Conservation (phyloP, 2,888 invertebrate species). For the Eledone cirrhosa region DNA sequence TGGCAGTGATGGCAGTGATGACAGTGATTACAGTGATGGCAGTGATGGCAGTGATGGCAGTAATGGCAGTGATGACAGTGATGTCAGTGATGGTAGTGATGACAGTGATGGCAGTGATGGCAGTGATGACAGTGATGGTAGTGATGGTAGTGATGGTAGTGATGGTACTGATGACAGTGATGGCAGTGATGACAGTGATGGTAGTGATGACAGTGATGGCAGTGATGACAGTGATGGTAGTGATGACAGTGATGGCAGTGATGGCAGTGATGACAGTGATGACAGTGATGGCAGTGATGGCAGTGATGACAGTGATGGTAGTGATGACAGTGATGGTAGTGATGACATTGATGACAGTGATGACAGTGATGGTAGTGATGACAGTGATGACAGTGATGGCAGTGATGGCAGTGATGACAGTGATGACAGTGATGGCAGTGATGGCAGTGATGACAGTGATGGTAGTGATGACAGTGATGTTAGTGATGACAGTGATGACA, state of each 20-base stretch:
- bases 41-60: not conserved
- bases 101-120: conserved; percentile 1
- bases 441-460: conserved; percentile 29
- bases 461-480: too few relatives aligned
- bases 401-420: not conserved
- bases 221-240: not conserved
- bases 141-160: conserved; percentile 1
- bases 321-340: too few relatives aligned
- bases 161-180: conserved; percentile 4
- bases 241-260: not conserved
- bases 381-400: conserved; percentile 17
- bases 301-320: not conserved
- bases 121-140: not conserved
- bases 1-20: too few relatives aligned
- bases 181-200: not conserved
- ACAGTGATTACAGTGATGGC: too few relatives aligned
- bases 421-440: conserved; percentile 30
- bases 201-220: not conserved
- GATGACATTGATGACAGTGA: too few relatives aligned
- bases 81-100: too few relatives aligned
- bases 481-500: conserved; percentile 14
- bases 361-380: conserved; percentile 25
- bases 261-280: conserved; percentile 3
- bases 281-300: conserved; percentile 4
- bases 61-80: too few relatives aligned